phyloP scores from a whole-genome alignment of 2,113 vertebrate genomes.

The Cyanoramphus novaezelandiae region DNA sequence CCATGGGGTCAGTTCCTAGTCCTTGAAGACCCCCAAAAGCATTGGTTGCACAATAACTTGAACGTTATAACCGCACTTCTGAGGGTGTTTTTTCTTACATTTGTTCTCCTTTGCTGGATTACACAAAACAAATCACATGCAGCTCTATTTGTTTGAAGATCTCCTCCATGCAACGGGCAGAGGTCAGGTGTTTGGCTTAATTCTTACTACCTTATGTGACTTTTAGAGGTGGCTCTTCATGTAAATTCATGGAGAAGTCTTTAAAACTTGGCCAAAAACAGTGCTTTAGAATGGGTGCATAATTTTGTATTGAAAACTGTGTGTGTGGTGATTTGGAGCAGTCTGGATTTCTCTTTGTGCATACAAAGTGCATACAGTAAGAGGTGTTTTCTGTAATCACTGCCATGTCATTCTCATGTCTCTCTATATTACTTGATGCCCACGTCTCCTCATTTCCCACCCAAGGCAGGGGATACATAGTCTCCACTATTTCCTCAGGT shows the following conservation, averaged over 20 bases:
- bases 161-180: neutral
- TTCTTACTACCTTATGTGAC: neutral
- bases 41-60: rapidly evolving
- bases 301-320: neutral
- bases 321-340: rapidly evolving
- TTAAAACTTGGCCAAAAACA: neutral
- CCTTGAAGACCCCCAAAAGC: neutral
- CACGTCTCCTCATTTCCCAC: neutral
- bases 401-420: rapidly evolving
- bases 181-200: neutral
- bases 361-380: rapidly evolving
- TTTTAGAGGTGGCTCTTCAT: neutral
- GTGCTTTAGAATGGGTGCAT: neutral
- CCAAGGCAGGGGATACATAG: neutral
- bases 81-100: neutral
- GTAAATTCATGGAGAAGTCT: neutral
- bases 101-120: neutral
- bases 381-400: neutral
- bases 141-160: neutral
- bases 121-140: neutral
- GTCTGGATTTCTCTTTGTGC: neutral
- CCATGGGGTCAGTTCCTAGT: neutral
- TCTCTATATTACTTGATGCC: neutral
- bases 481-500: neutral
- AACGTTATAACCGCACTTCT: neutral